Conservation (phyloP, 2,888 invertebrate species). For the Phania funesta region DNA sequence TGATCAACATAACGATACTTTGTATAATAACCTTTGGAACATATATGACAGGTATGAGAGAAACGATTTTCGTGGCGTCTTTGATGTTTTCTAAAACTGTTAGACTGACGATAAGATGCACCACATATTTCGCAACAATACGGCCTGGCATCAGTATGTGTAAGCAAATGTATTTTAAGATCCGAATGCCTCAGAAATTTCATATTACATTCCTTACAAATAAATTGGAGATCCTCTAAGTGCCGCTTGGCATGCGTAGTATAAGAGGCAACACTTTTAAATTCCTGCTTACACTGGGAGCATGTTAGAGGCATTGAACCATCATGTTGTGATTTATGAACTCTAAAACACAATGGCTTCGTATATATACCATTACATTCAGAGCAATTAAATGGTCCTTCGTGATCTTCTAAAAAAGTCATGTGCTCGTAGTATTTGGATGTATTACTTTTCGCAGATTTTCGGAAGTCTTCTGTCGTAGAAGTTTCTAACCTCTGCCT, state of each 20-base stretch:
- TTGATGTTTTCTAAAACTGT: conserved; percentile 54
- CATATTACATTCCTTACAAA: conserved; percentile 62
- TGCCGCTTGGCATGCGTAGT: conserved; percentile 61
- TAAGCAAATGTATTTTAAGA: conserved; percentile 60
- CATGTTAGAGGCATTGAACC: conserved; percentile 46
- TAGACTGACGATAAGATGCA: conserved; percentile 33
- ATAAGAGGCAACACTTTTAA: conserved; percentile 42
- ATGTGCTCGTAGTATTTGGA: conserved; percentile 42
- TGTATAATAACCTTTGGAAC: conserved; percentile 61
- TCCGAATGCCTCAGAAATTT: conserved; percentile 47
- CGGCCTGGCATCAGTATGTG: conserved; percentile 51
- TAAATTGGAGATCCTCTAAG: conserved; percentile 49
- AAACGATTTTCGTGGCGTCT: conserved; percentile 54
- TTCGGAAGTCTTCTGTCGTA: conserved; percentile 3
- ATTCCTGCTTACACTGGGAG: conserved; percentile 57
- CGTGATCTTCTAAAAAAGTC: conserved; percentile 54
- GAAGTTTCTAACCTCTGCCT: conserved; percentile 16
- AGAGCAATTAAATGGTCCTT: conserved; percentile 63
- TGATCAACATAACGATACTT: conserved; percentile 55
- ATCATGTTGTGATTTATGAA: conserved; percentile 54
- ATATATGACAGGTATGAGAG: conserved; percentile 58
- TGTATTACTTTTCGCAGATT: neutral
- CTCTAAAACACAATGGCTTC: conserved; percentile 49
- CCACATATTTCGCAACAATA: conserved; percentile 66
- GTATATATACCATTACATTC: conserved; percentile 44